Conservation (phyloP, 1,140 invertebrate species). For the Papilio polytes region DNA sequence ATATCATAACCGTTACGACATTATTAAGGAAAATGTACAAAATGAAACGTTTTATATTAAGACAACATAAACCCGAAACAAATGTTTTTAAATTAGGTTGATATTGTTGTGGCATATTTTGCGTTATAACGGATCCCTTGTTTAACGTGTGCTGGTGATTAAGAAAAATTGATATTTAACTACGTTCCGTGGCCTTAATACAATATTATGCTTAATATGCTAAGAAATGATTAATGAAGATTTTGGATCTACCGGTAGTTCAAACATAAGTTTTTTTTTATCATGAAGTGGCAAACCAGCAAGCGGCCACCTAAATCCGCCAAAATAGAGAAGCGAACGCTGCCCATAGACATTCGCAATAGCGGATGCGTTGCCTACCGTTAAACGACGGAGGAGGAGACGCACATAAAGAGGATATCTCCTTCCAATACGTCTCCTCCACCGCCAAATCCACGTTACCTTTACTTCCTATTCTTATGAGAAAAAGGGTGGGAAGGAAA, state of each 20-base stretch:
- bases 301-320: no score
- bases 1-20: neutral
- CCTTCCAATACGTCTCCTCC: no score
- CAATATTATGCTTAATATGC: neutral
- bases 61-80: conserved; percentile 4
- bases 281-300: no score
- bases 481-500: no score
- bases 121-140: neutral
- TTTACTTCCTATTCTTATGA: no score
- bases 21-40: neutral
- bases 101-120: conserved; percentile 8
- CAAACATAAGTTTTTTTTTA: no score
- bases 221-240: neutral
- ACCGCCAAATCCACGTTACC: no score
- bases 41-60: conserved; percentile 3
- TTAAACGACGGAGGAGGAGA: no score
- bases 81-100: conserved; percentile 14
- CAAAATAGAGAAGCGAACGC: no score
- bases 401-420: no score
- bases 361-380: no score
- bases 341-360: no score
- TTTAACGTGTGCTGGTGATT: conserved; percentile 5
- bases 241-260: neutral
- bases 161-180: conserved; percentile 23
- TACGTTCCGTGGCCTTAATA: neutral